Base-by-base conservation (phyloP, 2,888 invertebrate genomes). In the Augochlorella aurata region DNA sequence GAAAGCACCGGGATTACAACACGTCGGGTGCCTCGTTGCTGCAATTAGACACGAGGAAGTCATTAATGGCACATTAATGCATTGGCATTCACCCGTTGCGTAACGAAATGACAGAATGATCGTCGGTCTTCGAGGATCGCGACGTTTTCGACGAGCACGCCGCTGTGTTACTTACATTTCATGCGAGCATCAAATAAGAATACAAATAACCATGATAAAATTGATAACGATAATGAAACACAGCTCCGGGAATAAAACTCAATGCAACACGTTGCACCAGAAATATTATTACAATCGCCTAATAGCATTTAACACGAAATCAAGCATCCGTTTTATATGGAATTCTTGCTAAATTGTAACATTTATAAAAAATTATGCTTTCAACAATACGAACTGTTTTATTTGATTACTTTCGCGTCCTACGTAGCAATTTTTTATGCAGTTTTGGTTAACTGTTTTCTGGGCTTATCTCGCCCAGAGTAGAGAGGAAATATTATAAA, bases 51-150 rank as follows among this genome's bases (percentile, higher is more conserved):
- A 63, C 38, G 63, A 63, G 63, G 63, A 63, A 63, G 63, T 63
- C 24, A 54, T 71, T 75, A 79, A 79, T 61, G 72, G 21, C 52
- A 67, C 45, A 75, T 67, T 67, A 21, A 49, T 29, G 18, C 67
- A 47, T 67, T 50, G 72, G 50, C 61, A 74, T 72, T 75, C 29
- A 29, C 50, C 47, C n/a, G 50, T 75, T 71, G 45, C 75, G 67
- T 66, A 74, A 79, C 14, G n/a, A n/a, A 69, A 78, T 50, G 69
- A 73, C 68, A 74, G 47, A 24, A 16, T 61, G 66, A 66, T 54
- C 16, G 29, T 45, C 38, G 24, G 49, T 65, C 29, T n/a, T 45
- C n/a, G 52, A 65, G 54, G 47, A 66, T 54, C 71, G 54, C 54
- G n/a, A 7, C 45, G 47, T 29, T 47, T 67, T 24, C 47, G 24